Conservation (phyloP, 2,888 invertebrate genomes). For the Papilio elwesi region DNA sequence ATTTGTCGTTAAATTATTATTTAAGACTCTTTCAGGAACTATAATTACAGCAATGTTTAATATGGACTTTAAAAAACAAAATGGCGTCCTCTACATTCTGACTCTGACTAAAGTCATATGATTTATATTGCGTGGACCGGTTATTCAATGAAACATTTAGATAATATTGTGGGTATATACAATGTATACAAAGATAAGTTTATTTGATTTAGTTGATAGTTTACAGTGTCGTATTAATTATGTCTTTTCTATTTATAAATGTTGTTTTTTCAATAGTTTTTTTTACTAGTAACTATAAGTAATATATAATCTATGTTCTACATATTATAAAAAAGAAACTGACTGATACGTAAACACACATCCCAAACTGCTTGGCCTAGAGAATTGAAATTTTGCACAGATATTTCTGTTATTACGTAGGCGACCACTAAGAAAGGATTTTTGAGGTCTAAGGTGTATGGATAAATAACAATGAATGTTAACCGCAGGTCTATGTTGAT, state of each 20-base stretch:
- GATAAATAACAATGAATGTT: too few relatives aligned
- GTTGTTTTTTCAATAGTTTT: neutral
- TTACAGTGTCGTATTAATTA: conserved; percentile 44
- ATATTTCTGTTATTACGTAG: too few relatives aligned
- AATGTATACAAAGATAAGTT: conserved; percentile 12
- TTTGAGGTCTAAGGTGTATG: too few relatives aligned
- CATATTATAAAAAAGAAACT: too few relatives aligned
- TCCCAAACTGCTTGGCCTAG: too few relatives aligned
- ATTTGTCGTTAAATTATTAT: neutral
- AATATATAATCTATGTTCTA: neutral
- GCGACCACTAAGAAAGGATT: too few relatives aligned
- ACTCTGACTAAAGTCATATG: conserved; percentile 6
- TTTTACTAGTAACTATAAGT: neutral
- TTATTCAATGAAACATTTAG: conserved; percentile 16
- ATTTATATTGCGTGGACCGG: conserved; percentile 4
- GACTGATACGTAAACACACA: too few relatives aligned
- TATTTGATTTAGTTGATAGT: conserved; percentile 28
- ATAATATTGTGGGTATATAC: conserved; percentile 6
- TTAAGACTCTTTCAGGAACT: neutral
- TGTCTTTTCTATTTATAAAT: conserved; percentile 23
- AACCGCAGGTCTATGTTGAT: too few relatives aligned
- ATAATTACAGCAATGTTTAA: neutral
- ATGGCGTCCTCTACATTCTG: neutral
- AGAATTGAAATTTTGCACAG: too few relatives aligned
- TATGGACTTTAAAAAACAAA: conserved; percentile 6